phyloP scores from a whole-genome alignment of 1,140 invertebrate genomes.

The Cydia pomonella region DNA sequence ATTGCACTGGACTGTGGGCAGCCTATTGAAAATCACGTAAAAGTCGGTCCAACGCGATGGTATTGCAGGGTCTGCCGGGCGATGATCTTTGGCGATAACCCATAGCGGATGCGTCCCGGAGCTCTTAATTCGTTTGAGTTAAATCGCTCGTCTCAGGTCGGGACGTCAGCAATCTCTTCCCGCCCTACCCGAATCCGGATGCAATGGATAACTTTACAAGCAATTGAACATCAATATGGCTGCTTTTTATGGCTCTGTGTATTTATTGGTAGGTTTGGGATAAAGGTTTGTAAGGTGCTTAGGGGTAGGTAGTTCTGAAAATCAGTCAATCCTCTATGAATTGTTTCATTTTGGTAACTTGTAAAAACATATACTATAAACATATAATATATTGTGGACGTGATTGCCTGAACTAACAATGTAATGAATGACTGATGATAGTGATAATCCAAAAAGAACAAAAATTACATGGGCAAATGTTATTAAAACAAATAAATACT shows the following conservation, averaged over 20 bases:
- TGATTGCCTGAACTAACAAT: not conserved
- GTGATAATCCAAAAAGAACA: no score
- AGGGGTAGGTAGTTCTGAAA: not conserved
- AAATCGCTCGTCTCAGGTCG: conserved; percentile 28
- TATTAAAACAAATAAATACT: no score
- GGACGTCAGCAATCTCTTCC: conserved; percentile 11
- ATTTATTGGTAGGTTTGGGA: not conserved
- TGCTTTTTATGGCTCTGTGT: conserved; percentile 28
- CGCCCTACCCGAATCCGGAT: conserved; percentile 6
- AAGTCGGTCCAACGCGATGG: no score
- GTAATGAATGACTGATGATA: not conserved
- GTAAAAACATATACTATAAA: no score
- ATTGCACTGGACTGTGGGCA: no score
- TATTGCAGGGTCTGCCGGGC: not conserved
- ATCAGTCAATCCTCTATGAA: not conserved
- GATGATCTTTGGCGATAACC: not conserved
- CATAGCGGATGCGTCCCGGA: not conserved
- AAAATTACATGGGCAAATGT: no score
- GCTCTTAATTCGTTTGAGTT: conserved; percentile 25
- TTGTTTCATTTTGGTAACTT: not conserved
- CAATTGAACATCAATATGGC: conserved; percentile 27
- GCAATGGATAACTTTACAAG: conserved; percentile 30
- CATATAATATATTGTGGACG: no score
- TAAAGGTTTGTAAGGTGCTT: not conserved
- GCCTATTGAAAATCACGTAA: no score